Conservation (phyloP, 2,888 invertebrate genomes). For the Xylota sylvarum region DNA sequence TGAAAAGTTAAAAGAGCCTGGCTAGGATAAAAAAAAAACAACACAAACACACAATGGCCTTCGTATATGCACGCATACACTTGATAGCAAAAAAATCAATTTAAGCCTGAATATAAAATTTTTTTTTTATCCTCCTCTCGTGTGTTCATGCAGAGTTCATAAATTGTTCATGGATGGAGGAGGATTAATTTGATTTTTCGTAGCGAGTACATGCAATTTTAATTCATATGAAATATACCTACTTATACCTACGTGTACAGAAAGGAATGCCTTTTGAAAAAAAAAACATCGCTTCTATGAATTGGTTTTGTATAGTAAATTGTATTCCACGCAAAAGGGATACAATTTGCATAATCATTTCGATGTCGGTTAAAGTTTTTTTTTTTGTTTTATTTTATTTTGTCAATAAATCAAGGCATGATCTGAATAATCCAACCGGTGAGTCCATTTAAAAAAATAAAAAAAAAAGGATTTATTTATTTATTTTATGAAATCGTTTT, state of each 20-base stretch:
- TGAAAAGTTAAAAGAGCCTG: conserved; percentile 31
- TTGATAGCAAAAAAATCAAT: conserved; percentile 61
- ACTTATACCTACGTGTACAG: neutral
- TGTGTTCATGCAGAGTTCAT: conserved; percentile 57
- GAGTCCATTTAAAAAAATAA: conserved; percentile 34
- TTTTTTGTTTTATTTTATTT: conserved; percentile 39
- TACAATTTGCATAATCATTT: conserved; percentile 71
- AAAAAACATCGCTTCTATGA: conserved; percentile 23
- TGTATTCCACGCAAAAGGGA: conserved; percentile 60
- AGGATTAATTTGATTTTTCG: conserved; percentile 73
- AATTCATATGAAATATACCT: conserved; percentile 42
- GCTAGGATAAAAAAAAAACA: conserved; percentile 8
- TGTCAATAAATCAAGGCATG: conserved; percentile 59
- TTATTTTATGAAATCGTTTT: conserved; percentile 23
- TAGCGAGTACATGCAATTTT: conserved; percentile 65
- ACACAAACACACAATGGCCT: conserved; percentile 26
- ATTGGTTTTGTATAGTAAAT: conserved; percentile 43
- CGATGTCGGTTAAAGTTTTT: conserved; percentile 38
- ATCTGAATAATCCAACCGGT: conserved; percentile 48
- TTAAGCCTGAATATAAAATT: conserved; percentile 41
- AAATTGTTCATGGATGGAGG: conserved; percentile 69
- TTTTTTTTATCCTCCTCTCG: conserved; percentile 37
- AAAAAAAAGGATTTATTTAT: conserved; percentile 27
- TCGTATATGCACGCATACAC: conserved; percentile 36
- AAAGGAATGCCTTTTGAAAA: conserved; percentile 7